phyloP scores from a whole-genome alignment of 2,797 vertebrate genomes.

The Acestrorhynchus altus region DNA sequence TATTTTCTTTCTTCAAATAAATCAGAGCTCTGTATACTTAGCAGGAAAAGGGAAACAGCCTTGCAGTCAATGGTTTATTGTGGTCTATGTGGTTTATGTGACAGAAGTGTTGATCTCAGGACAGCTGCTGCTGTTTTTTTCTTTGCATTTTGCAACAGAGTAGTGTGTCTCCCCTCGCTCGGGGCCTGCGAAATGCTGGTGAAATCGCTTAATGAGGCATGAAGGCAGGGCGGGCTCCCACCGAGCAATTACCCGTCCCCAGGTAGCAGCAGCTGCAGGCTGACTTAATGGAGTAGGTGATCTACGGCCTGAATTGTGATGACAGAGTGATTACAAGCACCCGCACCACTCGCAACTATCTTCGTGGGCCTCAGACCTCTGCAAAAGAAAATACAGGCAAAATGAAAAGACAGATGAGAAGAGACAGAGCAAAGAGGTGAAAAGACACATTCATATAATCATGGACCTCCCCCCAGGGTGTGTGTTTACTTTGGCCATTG shows the following conservation, averaged over 20 bases:
- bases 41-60: constrained; percentile 39
- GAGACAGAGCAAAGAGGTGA: no score
- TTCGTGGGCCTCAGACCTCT: neutral
- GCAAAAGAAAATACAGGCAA: constrained; percentile 9
- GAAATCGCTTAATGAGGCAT: constrained; percentile 61
- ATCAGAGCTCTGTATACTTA: neutral
- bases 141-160: constrained; percentile 45
- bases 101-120: constrained; percentile 34
- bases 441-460: constrained; percentile 21
- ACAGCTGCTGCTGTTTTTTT: constrained; percentile 39
- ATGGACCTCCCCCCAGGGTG: constrained; percentile 3
- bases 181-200: constrained; percentile 37
- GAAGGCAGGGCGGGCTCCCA: constrained; percentile 57
- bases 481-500: constrained; percentile 4
- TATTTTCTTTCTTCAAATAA: constrained; percentile 42
- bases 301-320: constrained; percentile 59
- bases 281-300: constrained; percentile 60
- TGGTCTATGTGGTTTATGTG: constrained; percentile 16
- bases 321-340: constrained; percentile 53
- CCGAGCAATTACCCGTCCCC: constrained; percentile 65
- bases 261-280: constrained; percentile 57
- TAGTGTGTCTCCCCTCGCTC: constrained; percentile 32
- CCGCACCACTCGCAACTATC: constrained; percentile 22
- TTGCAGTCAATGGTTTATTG: constrained; percentile 1
- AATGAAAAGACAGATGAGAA: neutral